A percentile compares a stretch with the other conserved stretches of the same genome.
Evolutionary conservation across 92 coral and sea anemone genomes (phyloP).

Genomic region (Bergia puertoricense): DNA sequence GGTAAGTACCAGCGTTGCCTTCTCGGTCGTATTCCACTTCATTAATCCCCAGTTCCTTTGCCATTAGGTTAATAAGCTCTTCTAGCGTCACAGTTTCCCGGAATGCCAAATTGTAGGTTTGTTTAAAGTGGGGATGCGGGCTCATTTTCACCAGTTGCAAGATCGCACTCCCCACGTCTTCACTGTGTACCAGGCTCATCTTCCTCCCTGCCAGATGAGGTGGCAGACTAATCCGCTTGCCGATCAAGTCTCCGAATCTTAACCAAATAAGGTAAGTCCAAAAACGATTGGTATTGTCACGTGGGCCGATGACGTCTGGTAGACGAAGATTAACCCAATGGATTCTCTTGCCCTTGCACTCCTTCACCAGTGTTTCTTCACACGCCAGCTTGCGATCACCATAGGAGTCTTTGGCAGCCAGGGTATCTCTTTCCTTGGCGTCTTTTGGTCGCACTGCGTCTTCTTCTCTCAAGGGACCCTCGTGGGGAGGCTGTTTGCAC

Average conservation of each 20-base stretch:
- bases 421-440: slow-evolving; percentile 59
- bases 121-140: slow-evolving; percentile 53
- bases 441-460: slow-evolving; percentile 89
- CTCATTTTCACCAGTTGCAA: slow-evolving; percentile 50
- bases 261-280: slow-evolving; percentile 95
- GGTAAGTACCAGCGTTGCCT: slow-evolving; percentile 51
- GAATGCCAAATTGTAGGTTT: slow-evolving; percentile 87
- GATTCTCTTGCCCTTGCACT: slow-evolving; percentile 56
- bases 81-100: slow-evolving; percentile 77
- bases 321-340: slow-evolving; percentile 80
- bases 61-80: slow-evolving; percentile 70
- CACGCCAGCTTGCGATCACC: slow-evolving; percentile 82
- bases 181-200: slow-evolving; percentile 83
- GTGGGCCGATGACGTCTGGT: slow-evolving; percentile 98
- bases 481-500: slow-evolving; percentile 74
- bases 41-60: slow-evolving; percentile 65
- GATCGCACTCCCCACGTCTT: slow-evolving; percentile 75
- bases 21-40: slow-evolving; percentile 71
- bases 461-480: slow-evolving; percentile 81
- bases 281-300: slow-evolving; percentile 93
- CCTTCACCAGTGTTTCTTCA: slow-evolving; percentile 79
- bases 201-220: slow-evolving; percentile 67
- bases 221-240: slow-evolving; percentile 68
- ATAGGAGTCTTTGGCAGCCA: slow-evolving; percentile 67
- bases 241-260: slow-evolving; percentile 73